Evolutionary conservation across 2,113 vertebrate genomes (phyloP), one percentile per base, ranked within the genome.

Genomic region (Pleuronectes platessa): DNA sequence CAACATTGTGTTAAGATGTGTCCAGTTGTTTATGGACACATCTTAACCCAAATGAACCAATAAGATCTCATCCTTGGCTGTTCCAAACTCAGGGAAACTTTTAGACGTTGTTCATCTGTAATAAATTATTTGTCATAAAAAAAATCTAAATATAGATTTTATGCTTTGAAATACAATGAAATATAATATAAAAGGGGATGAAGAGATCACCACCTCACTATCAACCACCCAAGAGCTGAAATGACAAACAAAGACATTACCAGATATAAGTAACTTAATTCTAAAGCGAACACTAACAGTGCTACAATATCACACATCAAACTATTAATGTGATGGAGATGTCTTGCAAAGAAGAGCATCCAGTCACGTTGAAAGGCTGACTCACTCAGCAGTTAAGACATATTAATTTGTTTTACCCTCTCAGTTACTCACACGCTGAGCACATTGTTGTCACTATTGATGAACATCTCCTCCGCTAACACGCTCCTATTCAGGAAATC

Each of bases 381-480:
- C 78, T 76, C 63, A 71, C 67, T 70, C n/a, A 61, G 31, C 31
- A 61, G 73, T 61, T 79, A 37, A 64, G 21, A 69, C 37, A 54
- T 64, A 70, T 68, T 40, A 35, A 74, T 82, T 63, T 61, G 27
- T 79, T 79, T 68, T 40, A 35, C 27, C 78, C 71, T 88, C 85
- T 89, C 81, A 76, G 21, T 78, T 88, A 81, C 74, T 59, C 72
- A 59, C 79, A 81, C 66, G 74, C 84, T 76, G 68, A 61, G 80
- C 79, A 73, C 62, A 79, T 78, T 84, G 81, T 76, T 92, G 81
- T 88, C 87, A 74, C 71, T 60, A 75, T 80, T 63, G 73, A 89
- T 85, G 81, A 89, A 49, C 81, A 79, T 45, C 79, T 74, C 68
- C 35, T 73, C 58, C 76, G 77, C 24, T 74, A 62, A 82, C 42